Evolutionary conservation across 2,797 vertebrate species (phyloP).

Genomic region (Lemur catta): DNA sequence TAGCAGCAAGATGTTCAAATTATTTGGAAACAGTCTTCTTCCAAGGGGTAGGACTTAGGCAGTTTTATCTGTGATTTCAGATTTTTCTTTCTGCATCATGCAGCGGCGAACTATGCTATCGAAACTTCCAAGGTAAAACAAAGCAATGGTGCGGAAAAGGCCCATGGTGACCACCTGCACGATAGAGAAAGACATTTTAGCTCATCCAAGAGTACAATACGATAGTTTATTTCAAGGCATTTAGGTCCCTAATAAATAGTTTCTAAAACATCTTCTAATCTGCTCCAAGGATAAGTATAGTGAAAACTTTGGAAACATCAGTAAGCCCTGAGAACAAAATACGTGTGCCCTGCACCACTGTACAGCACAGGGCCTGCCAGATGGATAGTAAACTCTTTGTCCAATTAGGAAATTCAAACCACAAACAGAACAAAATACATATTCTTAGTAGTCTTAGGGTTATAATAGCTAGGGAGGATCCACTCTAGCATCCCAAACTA

Average conservation of each 20-base stretch:
- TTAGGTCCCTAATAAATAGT: background rate
- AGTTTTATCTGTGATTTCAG: conserved; percentile 90
- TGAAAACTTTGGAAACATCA: background rate
- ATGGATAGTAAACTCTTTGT: background rate
- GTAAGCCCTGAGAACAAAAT: background rate
- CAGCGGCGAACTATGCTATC: conserved; percentile 98
- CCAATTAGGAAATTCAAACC: background rate
- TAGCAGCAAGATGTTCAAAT: conserved; percentile 81
- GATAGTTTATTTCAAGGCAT: background rate
- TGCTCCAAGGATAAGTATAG: background rate
- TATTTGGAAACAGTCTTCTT: conserved; percentile 70
- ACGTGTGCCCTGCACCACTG: background rate
- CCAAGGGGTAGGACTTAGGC: conserved; percentile 83
- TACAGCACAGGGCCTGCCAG: background rate
- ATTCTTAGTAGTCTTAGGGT: background rate
- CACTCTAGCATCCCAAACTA: background rate
- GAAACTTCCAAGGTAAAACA: conserved; percentile 97
- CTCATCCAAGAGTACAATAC: background rate
- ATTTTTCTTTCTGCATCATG: conserved; percentile 95
- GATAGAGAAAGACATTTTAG: conserved; percentile 65
- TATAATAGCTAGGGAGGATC: background rate
- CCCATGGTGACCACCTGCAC: conserved; percentile 97
- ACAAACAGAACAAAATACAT: background rate
- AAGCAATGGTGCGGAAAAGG: conserved; percentile 94
- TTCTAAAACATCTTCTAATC: conserved; percentile 1